Evolutionary conservation across 2,888 invertebrate species (phyloP), one percentile per base, ranked within the genome.

Genomic region (Formica aserva): DNA sequence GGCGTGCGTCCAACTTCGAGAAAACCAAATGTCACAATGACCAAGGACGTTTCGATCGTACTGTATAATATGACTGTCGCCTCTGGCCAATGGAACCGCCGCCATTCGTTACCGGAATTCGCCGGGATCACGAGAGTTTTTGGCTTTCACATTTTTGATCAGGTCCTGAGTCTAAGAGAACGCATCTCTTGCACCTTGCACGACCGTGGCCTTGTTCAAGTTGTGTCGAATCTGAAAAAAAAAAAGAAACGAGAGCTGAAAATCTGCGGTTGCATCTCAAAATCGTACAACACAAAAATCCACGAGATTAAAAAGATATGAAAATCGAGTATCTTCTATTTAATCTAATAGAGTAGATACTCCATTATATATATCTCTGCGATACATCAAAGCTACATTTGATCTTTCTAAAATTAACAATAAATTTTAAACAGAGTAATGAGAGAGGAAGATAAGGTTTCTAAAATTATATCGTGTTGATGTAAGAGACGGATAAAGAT

Each of bases 11-110:
- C 57, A 85, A 82, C 85, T 66, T 66, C 83, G 84, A 88, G 88
- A 90, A 90, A 90, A 91, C 89, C 87, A 91, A 90, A 91, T 91
- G 91, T 90, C 91, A 91, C 91, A 91, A 91, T 88, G 85, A 90
- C 90, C 91, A 91, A 91, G 91, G 91, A 90, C 90, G 86, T 84
- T 66, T 83, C 62, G 74, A 60, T 78, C 82, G 81, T 85, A n/a
- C 11, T n/a, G 86, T 57, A 75, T 82, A 77, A 83, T 82, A 57
- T 66, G 60, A 82, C 82, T 52, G 62, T 76, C 65, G 88, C 86
- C 87, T 76, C 62, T 69, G 74, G 84, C 82, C 75, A 35, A 62
- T 22, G 83, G 84, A 83, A 76, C 69, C 65, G 80, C 22, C 35
- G 83, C 86, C n/a, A 52, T 45, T 45, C 18, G 5, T 52, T n/a